Conservation (phyloP, 1,140 invertebrate species). For the Psix sp. region DNA sequence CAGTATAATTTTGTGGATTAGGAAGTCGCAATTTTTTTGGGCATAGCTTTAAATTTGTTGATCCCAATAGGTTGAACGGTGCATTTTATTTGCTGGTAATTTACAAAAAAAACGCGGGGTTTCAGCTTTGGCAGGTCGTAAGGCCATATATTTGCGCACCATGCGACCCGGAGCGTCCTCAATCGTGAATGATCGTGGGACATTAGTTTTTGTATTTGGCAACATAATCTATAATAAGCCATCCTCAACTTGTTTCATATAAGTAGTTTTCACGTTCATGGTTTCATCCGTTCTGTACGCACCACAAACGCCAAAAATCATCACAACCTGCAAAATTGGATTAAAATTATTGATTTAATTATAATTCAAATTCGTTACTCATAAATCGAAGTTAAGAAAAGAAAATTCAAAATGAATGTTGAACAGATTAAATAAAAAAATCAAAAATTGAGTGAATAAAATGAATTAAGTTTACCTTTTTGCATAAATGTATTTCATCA, state of each 20-base stretch:
- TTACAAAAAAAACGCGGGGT: not conserved
- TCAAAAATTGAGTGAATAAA: not conserved
- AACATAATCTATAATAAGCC: not conserved
- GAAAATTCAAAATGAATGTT: too few relatives aligned
- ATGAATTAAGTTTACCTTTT: conserved; percentile 5
- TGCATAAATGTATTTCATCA: conserved; percentile 10
- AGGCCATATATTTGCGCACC: too few relatives aligned
- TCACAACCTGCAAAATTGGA: not conserved
- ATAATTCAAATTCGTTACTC: not conserved
- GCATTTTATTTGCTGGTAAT: not conserved
- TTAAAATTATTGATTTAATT: not conserved
- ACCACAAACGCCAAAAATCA: not conserved
- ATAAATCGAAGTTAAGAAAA: too few relatives aligned
- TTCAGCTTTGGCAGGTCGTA: too few relatives aligned
- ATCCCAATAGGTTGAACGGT: not conserved
- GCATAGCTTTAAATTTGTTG: not conserved
- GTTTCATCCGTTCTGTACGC: not conserved
- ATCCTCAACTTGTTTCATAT: not conserved
- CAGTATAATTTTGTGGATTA: not conserved
- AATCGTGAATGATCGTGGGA: not conserved
- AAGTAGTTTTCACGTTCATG: not conserved
- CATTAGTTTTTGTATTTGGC: not conserved
- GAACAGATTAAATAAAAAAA: not conserved
- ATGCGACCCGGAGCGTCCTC: not conserved
- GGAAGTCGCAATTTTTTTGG: not conserved